These are phyloP conservation scores for Archilochus colubris DNA, from an alignment of 2,113 vertebrate species.

Conservation along the genomic window DNA sequence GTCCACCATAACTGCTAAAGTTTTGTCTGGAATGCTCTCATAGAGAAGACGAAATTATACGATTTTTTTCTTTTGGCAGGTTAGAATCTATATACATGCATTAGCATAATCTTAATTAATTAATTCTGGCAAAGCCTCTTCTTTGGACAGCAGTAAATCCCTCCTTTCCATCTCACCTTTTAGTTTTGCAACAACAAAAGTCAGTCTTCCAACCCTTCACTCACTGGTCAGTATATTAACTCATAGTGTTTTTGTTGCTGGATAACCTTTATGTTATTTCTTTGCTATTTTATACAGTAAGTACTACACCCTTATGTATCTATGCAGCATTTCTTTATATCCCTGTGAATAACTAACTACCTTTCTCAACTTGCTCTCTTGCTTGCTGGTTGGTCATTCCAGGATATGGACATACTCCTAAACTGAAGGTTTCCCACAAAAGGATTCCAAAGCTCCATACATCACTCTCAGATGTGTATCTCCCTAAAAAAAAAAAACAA, in stretches of 20 bases:
- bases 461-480: slow-evolving; percentile 97
- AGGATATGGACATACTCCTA: slow-evolving; percentile 95
- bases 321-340: background rate
- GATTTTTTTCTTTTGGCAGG: background rate
- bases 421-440: slow-evolving; percentile 97
- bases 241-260: background rate
- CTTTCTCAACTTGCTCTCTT: slow-evolving; percentile 96
- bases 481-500: slow-evolving; percentile 78
- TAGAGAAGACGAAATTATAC: background rate
- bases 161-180: background rate
- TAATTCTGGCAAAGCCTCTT: background rate
- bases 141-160: background rate
- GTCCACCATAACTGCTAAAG: background rate
- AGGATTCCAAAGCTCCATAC: slow-evolving; percentile 98
- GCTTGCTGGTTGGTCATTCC: slow-evolving; percentile 99
- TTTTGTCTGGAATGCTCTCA: background rate
- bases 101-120: slow-evolving; percentile 26
- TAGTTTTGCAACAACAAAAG: background rate
- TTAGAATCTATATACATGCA: slow-evolving; percentile 23
- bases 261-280: background rate
- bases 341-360: slow-evolving; percentile 51
- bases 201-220: background rate
- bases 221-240: background rate
- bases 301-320: background rate
- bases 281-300: background rate